Conservation (phyloP, 2,888 invertebrate species). For the Drosophila borealis region DNA sequence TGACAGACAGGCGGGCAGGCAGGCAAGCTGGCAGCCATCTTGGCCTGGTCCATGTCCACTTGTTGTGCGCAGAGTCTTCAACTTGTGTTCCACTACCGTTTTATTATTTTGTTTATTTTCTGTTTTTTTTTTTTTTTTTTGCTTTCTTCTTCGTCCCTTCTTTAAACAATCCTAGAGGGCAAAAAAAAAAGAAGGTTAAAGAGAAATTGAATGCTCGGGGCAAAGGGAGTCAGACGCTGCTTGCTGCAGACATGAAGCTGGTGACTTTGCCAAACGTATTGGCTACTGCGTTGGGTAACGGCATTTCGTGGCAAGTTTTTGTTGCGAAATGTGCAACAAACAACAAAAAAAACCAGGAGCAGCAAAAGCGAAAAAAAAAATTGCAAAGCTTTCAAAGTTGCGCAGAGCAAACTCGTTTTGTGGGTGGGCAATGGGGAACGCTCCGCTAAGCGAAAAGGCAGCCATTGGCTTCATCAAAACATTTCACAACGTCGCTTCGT, state of each 20-base stretch:
- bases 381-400: conserved; percentile 40
- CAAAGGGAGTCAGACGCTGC: conserved; percentile 13
- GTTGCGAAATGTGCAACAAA: conserved; percentile 70
- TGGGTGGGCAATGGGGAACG: not conserved
- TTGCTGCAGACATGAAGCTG: conserved; percentile 51
- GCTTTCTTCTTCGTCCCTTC: not conserved
- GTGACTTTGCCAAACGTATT: conserved; percentile 52
- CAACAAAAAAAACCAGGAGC: not conserved
- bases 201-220: conserved; percentile 64
- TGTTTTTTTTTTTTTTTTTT: conserved; percentile 12
- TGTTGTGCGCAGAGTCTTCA: conserved; percentile 55
- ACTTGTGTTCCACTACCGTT: conserved; percentile 34
- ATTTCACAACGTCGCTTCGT: conserved; percentile 63
- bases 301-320: conserved; percentile 53
- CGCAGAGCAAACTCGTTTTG: conserved; percentile 36
- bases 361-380: conserved; percentile 7
- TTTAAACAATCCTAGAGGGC: conserved; percentile 23
- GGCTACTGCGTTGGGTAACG: conserved; percentile 19
- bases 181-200: conserved; percentile 23
- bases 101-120: not conserved
- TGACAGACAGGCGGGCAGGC: not conserved
- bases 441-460: conserved; percentile 18
- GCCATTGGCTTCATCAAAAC: conserved; percentile 67
- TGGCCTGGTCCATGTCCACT: conserved; percentile 43
- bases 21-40: conserved; percentile 10